These are phyloP conservation scores for Stramonita haemastoma DNA, from an alignment of 2,888 invertebrate species.

Conservation along the genomic window DNA sequence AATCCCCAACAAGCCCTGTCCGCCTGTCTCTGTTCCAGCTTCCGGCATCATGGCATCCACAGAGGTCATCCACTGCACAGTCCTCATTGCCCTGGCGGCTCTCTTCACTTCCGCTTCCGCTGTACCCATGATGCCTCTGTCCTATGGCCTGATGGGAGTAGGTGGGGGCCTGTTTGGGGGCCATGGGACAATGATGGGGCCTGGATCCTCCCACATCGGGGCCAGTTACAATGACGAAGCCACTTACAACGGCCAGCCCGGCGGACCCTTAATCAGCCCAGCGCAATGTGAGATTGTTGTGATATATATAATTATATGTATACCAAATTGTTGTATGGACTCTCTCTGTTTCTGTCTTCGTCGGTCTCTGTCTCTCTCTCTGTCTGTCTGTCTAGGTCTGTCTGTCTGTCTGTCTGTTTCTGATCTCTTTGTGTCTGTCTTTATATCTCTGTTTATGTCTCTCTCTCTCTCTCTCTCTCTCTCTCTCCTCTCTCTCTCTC, in stretches of 20 bases:
- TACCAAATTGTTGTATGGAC: too few relatives aligned
- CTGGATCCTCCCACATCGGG: neutral
- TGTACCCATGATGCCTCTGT: neutral
- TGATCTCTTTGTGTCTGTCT: too few relatives aligned
- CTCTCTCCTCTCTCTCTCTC: too few relatives aligned
- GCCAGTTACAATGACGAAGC: neutral
- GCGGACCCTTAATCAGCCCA: too few relatives aligned
- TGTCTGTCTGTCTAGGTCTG: neutral
- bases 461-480: too few relatives aligned
- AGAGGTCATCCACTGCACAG: neutral
- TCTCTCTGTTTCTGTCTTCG: too few relatives aligned
- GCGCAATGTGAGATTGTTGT: too few relatives aligned
- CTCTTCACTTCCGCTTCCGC: constrained; percentile 7
- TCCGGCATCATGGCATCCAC: neutral
- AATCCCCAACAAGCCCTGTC: too few relatives aligned
- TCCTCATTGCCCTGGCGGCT: neutral
- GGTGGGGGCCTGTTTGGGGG: neutral
- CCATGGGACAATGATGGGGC: neutral
- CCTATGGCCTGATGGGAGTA: neutral
- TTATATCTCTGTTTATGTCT: too few relatives aligned
- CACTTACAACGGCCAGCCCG: neutral
- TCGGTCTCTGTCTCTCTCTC: too few relatives aligned
- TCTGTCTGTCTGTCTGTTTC: too few relatives aligned
- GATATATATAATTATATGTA: too few relatives aligned
- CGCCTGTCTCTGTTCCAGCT: neutral